A percentile compares a stretch with the other conserved stretches of the same genome.
Conservation (phyloP, 23 tunicate genomes). For the Trididemnum miniatum region DNA sequence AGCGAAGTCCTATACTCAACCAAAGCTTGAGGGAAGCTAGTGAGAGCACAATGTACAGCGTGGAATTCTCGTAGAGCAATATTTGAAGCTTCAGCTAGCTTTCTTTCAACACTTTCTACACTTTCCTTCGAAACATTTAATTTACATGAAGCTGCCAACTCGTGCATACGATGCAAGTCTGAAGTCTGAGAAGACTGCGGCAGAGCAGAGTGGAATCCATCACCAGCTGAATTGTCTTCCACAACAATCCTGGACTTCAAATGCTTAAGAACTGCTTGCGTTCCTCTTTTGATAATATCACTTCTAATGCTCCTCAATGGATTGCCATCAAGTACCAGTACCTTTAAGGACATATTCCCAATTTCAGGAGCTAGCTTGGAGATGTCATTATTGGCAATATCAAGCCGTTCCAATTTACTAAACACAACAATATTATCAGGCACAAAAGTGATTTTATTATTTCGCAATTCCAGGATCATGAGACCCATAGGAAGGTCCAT, state of each 20-base stretch:
- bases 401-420: conserved; percentile 56
- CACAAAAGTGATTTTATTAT: conserved; percentile 57
- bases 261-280: conserved; percentile 61
- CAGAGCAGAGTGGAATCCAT: not conserved
- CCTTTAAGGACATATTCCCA: conserved; percentile 64
- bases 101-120: conserved; percentile 16
- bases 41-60: conserved; percentile 21
- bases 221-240: not conserved
- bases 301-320: conserved; percentile 79
- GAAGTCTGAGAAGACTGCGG: conserved; percentile 43
- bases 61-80: conserved; percentile 40
- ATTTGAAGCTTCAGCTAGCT: conserved; percentile 18
- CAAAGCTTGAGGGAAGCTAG: conserved; percentile 40
- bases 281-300: conserved; percentile 71
- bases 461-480: conserved; percentile 64
- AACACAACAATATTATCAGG: conserved; percentile 21
- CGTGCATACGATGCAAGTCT: conserved; percentile 47
- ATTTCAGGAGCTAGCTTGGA: conserved; percentile 71
- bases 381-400: conserved; percentile 75
- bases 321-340: conserved; percentile 70
- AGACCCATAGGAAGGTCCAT: conserved; percentile 41
- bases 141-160: conserved; percentile 31
- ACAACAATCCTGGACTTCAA: conserved; percentile 71
- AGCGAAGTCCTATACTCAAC: conserved; percentile 28
- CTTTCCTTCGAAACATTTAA: conserved; percentile 35